Evolutionary conservation across 2,797 vertebrate genomes (phyloP), one percentile per base, ranked within the genome.

Genomic region (Myotis daubentonii): DNA sequence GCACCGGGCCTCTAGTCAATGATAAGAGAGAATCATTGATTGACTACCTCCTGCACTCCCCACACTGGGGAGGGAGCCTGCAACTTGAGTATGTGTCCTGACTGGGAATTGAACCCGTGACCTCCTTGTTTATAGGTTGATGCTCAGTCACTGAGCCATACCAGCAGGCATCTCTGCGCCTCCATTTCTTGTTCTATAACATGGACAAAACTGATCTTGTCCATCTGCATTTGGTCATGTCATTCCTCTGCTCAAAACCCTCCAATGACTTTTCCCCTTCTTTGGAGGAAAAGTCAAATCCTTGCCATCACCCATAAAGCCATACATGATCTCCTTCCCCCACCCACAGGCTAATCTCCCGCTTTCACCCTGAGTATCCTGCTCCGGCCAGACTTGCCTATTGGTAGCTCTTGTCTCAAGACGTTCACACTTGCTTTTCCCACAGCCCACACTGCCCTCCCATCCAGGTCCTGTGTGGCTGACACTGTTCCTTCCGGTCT

Each of bases 381-480:
- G 33, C 60, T 79, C 22, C n/a, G 6, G 16, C 25, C 57, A 76
- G 36, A 60, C 10, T 51, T 49, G 28, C 12, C 13, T 90, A 47
- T 53, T 30, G 13, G 30, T 68, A 28, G 2, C 5, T 83, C 30
- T 17, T 25, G 23, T n/a, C 75, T 79, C 79, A 71, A 41, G 51
- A 49, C n/a, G 2, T 51, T 66, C 25, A 53, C 9, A 19, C 13
- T 22, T 87, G 22, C 65, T 60, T 3, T 36, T 70, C 30, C 47
- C 41, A 20, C 53, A 17, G 25, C 17, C 47, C 71, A 16, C 15
- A 33, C 12, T 25, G 12, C 33, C 30, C 36, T 76, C 30, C 25
- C 16, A 7, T 65, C 71, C 23, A 25, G 7, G 5, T 15, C 13
- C 25, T 10, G 3, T 0, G 0, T n/a, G 65, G 23, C 1, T n/a